A percentile compares a stretch with the other conserved stretches of the same genome.
These are phyloP conservation scores for Papilio aristodemus DNA, from an alignment of 1,140 invertebrate species.

Conservation along the genomic window DNA sequence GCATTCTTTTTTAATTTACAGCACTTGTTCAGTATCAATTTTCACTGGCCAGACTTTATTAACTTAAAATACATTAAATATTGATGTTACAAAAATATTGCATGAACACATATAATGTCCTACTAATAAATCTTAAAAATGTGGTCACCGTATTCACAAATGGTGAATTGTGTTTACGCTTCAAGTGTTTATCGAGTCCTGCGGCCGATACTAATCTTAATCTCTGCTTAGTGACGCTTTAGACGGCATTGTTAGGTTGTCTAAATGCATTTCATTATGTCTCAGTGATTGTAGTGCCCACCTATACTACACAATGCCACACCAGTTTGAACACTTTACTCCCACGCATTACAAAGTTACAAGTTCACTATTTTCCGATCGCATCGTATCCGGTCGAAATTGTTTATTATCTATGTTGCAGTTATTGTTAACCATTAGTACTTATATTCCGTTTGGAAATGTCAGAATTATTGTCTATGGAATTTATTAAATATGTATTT, in stretches of 20 bases:
- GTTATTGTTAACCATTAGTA: not conserved
- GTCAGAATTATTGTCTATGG: not conserved
- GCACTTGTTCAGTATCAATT: too few relatives aligned
- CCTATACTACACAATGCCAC: slow-evolving; percentile 57
- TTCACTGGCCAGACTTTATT: too few relatives aligned
- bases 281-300: slow-evolving; percentile 53
- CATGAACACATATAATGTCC: not conserved
- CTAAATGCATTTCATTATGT: slow-evolving; percentile 46
- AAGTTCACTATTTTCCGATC: slow-evolving; percentile 53
- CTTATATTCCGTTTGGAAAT: too few relatives aligned
- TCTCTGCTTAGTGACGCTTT: slow-evolving; percentile 66
- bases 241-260: slow-evolving; percentile 59
- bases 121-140: not conserved
- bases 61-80: not conserved
- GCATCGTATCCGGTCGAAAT: slow-evolving; percentile 53
- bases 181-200: slow-evolving; percentile 72
- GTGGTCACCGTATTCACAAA: slow-evolving; percentile 35
- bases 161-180: slow-evolving; percentile 63
- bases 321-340: slow-evolving; percentile 50
- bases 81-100: not conserved
- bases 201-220: slow-evolving; percentile 69
- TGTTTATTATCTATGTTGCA: slow-evolving; percentile 27
- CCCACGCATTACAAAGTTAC: slow-evolving; percentile 57
- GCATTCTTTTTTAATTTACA: too few relatives aligned
- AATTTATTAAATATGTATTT: not conserved